These are phyloP conservation scores for Microtus pennsylvanicus DNA, from an alignment of 2,113 vertebrate genomes.

Conservation along the genomic window DNA sequence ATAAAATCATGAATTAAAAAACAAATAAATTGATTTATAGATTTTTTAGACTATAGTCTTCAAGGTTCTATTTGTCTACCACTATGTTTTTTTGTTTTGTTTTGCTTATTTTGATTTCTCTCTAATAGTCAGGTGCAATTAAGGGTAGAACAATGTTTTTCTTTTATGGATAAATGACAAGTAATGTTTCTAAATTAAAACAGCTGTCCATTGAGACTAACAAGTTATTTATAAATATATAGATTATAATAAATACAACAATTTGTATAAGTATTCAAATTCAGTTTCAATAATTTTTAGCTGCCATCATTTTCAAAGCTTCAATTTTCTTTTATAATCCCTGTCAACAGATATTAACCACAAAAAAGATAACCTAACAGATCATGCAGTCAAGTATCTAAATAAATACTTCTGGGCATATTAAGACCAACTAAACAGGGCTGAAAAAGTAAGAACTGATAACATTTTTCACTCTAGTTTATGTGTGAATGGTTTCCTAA, in stretches of 20 bases:
- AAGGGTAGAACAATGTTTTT: constrained; percentile 17
- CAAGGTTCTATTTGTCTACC: neutral
- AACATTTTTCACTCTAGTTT: neutral
- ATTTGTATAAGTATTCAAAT: neutral
- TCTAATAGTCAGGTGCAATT: neutral
- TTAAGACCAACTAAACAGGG: neutral
- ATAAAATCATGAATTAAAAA: constrained; percentile 32
- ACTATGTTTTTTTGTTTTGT: neutral
- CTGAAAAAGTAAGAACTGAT: constrained; percentile 7
- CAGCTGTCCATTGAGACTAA: neutral
- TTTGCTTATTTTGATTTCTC: neutral
- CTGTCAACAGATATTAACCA: neutral
- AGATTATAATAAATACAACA: constrained; percentile 10
- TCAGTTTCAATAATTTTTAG: neutral
- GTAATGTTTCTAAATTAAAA: neutral
- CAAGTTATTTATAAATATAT: neutral
- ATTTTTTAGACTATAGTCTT: neutral
- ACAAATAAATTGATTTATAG: neutral
- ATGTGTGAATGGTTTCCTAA: neutral
- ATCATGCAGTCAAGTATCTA: neutral
- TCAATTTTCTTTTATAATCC: neutral
- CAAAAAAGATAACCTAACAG: neutral
- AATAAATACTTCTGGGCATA: neutral
- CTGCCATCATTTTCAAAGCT: neutral
- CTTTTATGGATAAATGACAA: neutral